Conservation (phyloP, 2,113 vertebrate genomes). For the Sinocyclocheilus anshuiensis region DNA sequence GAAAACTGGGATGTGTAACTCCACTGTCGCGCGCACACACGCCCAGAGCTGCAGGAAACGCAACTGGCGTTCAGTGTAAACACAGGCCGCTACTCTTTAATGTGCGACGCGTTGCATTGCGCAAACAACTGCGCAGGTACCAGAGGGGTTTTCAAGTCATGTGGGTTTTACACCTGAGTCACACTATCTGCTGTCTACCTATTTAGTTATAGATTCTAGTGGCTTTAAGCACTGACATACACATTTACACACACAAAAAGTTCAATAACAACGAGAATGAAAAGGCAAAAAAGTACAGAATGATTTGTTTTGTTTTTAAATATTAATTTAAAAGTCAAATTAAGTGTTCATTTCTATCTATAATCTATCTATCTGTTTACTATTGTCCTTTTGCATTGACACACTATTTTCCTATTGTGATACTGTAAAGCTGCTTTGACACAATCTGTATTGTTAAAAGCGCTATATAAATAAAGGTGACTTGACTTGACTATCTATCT, state of each 20-base stretch:
- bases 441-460: no score
- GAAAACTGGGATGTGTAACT: conserved; percentile 44
- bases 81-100: background rate
- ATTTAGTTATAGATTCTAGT: background rate
- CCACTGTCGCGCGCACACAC: background rate
- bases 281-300: background rate
- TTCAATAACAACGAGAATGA: background rate
- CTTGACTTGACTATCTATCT: no score
- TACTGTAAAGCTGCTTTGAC: no score
- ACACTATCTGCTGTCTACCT: background rate
- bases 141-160: background rate
- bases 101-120: background rate
- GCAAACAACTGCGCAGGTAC: background rate
- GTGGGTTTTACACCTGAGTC: background rate
- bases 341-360: no score
- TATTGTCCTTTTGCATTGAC: no score
- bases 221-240: background rate
- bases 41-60: background rate
- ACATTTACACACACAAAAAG: background rate
- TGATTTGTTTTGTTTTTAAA: no score
- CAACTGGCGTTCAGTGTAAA: conserved; percentile 4
- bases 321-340: no score
- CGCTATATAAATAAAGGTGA: no score
- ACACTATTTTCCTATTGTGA: no score
- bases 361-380: no score